These are phyloP conservation scores for Brachionus paranguensis DNA, from an alignment of 1,140 invertebrate species.

Conservation along the genomic window DNA sequence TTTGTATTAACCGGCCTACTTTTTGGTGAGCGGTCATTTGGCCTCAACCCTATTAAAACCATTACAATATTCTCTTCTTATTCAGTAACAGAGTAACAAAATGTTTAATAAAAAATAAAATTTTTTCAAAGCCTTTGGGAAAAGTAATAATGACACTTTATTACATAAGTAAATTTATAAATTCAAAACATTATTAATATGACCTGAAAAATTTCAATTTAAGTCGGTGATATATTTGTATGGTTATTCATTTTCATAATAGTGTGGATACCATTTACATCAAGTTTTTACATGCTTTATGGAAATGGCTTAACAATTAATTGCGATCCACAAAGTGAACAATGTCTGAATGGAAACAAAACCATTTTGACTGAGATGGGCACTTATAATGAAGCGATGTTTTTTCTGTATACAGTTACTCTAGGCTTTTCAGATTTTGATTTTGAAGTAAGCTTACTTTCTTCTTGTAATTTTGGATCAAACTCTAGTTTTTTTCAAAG, in stretches of 20 bases:
- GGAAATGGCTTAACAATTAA: neutral
- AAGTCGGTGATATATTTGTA: neutral
- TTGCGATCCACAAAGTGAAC: neutral
- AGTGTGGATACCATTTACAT: constrained; percentile 6
- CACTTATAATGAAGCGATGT: neutral
- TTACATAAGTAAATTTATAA: neutral
- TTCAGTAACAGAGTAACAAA: too few relatives aligned
- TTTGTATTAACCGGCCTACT: too few relatives aligned
- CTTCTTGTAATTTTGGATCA: too few relatives aligned
- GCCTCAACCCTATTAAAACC: too few relatives aligned
- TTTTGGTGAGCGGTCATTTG: too few relatives aligned
- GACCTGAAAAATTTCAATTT: neutral
- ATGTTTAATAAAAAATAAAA: neutral
- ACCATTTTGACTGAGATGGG: neutral
- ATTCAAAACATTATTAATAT: neutral
- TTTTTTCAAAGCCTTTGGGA: neutral
- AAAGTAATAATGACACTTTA: neutral
- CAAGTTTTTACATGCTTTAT: constrained; percentile 1
- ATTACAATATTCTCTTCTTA: too few relatives aligned
- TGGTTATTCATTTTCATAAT: neutral
- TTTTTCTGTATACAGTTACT: neutral
- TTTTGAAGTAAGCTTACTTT: neutral
- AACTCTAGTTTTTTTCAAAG: neutral
- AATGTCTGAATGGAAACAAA: neutral
- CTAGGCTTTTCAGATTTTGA: neutral